These are phyloP conservation scores for Philopedon plagiatum DNA, from an alignment of 2,888 invertebrate genomes.

Conservation along the genomic window DNA sequence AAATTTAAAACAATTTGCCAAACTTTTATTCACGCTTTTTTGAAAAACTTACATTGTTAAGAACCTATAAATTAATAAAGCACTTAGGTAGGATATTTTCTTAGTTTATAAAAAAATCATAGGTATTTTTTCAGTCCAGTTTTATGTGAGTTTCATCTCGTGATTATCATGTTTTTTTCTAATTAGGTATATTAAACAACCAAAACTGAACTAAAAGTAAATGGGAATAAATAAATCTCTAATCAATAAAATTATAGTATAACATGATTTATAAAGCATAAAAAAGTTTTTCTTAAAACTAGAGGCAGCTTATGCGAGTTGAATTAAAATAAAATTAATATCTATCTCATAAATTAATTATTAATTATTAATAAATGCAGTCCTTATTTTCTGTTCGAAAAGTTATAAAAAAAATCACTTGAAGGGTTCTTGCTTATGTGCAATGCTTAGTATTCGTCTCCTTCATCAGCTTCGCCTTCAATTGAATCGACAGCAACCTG, in stretches of 20 bases:
- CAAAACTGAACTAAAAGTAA: not conserved
- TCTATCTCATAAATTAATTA: not conserved
- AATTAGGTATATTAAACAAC: too few species aligned
- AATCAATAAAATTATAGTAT: not conserved
- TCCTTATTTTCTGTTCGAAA: constrained; percentile 3
- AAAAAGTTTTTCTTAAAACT: not conserved
- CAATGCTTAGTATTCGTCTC: constrained; percentile 75
- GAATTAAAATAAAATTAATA: not conserved
- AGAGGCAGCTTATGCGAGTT: not conserved
- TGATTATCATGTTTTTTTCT: too few species aligned
- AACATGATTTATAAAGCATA: not conserved
- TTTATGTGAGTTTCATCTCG: too few species aligned
- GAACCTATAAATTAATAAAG: constrained; percentile 30
- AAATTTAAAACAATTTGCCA: constrained; percentile 21
- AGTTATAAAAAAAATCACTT: not conserved
- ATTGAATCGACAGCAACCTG: constrained; percentile 79
- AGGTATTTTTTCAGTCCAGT: not conserved
- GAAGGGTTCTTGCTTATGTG: not conserved
- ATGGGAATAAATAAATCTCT: constrained; percentile 5
- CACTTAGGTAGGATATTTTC: constrained; percentile 17
- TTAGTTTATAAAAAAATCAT: not conserved
- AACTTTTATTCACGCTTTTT: constrained; percentile 27
- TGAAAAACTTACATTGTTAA: constrained; percentile 33
- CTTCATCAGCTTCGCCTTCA: constrained; percentile 79
- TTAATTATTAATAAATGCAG: constrained; percentile 9